Base-by-base conservation (phyloP, 2,797 vertebrate genomes). In the Adelosebastes latens region DNA sequence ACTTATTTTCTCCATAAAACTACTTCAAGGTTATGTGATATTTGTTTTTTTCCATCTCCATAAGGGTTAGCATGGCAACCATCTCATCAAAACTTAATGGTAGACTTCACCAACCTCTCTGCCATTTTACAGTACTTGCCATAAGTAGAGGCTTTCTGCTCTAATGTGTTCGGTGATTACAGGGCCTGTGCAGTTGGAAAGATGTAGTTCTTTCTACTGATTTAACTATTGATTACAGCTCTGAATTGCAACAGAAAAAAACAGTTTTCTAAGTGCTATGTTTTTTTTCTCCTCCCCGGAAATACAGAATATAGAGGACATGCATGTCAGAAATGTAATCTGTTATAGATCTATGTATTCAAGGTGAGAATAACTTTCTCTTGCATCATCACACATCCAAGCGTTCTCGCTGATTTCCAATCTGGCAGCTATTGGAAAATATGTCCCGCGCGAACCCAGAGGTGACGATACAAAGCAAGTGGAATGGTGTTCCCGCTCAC, bases 1-100 rank as follows among this genome's bases (percentile, higher is more conserved):
- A 61, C 2, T 46, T 61, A 0, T 46, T 8, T 67, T 78, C 22
- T 42, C 5, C 52, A 60, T 34, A 8, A 66, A 59, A 55, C 16
- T 20, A 5, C 27, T 11, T 34, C 22, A 34, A 24, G 4, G 9
- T 75, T 79, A 36, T 60, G 49, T 27, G 46, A 18, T 49, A 24
- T 31, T 60, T 10, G 8, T 27, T 68, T 70, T 22, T 12, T 20
- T 69, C 55, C 55, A 58, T 29, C n/a, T 80, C 36, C 24, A 29
- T 67, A 25, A 75, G n/a, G 66, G 90, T 92, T 87, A 84, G 56
- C 82, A 92, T 90, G 77, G 87, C 82, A 90, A 91, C 88, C 42
- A 52, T 77, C 59, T 69, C 65, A 86, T 85, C 64, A 82, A 71
- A 88, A 79, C 59, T 24, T 91, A 91, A 91, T 89, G 71, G 73